These are phyloP conservation scores for Carassius carassius DNA, from an alignment of 2,113 vertebrate species.

Conservation along the genomic window DNA sequence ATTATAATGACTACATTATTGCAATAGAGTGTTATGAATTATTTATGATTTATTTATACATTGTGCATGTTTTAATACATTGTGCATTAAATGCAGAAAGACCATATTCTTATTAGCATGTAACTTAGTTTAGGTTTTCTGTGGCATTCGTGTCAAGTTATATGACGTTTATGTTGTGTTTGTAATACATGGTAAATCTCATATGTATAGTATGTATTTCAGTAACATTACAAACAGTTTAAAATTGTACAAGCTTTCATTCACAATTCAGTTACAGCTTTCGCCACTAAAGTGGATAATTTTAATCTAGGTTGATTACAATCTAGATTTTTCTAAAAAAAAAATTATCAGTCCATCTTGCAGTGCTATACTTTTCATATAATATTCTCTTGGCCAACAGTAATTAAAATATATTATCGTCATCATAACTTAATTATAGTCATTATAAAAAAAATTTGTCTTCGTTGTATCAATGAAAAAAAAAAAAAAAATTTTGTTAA, in stretches of 20 bases:
- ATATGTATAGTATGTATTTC: neutral
- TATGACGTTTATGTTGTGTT: too few species aligned
- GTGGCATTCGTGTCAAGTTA: neutral
- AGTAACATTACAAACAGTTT: neutral
- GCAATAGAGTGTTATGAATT: neutral
- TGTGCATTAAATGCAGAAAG: neutral
- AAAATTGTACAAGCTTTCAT: neutral
- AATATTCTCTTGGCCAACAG: neutral
- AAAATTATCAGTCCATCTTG: neutral
- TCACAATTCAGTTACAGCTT: neutral
- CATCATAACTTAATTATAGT: neutral
- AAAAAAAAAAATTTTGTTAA: neutral
- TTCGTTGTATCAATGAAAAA: neutral
- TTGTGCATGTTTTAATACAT: neutral
- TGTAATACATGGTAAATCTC: neutral
- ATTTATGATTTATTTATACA: neutral
- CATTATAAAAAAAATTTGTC: neutral
- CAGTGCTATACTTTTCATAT: neutral
- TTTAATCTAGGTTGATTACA: too few species aligned
- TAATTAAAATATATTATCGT: neutral
- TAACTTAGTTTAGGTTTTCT: neutral
- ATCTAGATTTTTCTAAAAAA: too few species aligned
- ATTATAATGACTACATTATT: neutral
- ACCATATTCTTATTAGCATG: neutral
- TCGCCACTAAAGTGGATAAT: neutral